These are phyloP conservation scores for Barbus barbus DNA, from an alignment of 2,113 vertebrate species.

Conservation along the genomic window DNA sequence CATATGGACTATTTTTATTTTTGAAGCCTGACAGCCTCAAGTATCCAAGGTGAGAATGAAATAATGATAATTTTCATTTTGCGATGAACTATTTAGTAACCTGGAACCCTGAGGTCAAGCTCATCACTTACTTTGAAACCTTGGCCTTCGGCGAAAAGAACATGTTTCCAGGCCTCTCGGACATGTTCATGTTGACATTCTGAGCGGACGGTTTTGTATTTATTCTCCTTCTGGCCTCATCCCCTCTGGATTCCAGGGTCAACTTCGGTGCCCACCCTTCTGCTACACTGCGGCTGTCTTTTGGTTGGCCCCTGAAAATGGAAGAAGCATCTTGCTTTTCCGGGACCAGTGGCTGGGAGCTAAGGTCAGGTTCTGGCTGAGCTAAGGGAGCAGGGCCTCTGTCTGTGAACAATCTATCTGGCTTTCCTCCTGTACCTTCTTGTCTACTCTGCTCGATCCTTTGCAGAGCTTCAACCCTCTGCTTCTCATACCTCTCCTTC, in stretches of 20 bases:
- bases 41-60: background rate
- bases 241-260: slow-evolving; percentile 74
- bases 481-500: slow-evolving; percentile 78
- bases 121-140: slow-evolving; percentile 80
- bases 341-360: slow-evolving; percentile 52
- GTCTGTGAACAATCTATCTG: slow-evolving; percentile 41
- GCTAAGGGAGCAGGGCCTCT: slow-evolving; percentile 63
- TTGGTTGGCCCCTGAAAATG: slow-evolving; percentile 70
- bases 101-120: background rate
- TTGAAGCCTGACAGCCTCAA: background rate
- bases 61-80: background rate
- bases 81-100: background rate
- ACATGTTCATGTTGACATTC: slow-evolving; percentile 62
- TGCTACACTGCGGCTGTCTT: slow-evolving; percentile 58
- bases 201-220: slow-evolving; percentile 68
- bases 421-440: slow-evolving; percentile 56
- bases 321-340: slow-evolving; percentile 62
- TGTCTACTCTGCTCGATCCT: slow-evolving; percentile 75
- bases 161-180: slow-evolving; percentile 73
- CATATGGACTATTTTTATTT: background rate
- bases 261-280: slow-evolving; percentile 78
- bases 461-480: slow-evolving; percentile 76
- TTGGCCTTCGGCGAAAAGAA: slow-evolving; percentile 90
- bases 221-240: slow-evolving; percentile 64
- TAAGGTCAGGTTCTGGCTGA: slow-evolving; percentile 63